phyloP scores from a whole-genome alignment of 2,113 vertebrate genomes.

The Pan troglodytes region DNA sequence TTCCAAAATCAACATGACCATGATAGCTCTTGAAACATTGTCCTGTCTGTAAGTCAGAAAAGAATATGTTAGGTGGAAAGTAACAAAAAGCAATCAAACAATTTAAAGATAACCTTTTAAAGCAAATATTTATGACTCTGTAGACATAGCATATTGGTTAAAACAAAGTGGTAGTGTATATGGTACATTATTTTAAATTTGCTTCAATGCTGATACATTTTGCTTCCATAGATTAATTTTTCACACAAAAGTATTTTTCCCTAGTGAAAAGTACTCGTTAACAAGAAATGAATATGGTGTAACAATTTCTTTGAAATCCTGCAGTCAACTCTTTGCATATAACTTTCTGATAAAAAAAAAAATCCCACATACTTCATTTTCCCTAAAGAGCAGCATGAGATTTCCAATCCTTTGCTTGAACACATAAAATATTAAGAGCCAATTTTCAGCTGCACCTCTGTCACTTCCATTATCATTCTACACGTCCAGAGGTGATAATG shows the following conservation, averaged over 20 bases:
- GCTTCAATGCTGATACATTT: not conserved
- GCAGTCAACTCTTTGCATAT: constrained; percentile 63
- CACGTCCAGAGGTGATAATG: constrained; percentile 93
- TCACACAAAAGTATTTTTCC: constrained; percentile 41
- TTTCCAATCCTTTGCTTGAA: constrained; percentile 85
- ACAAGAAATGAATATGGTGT: constrained; percentile 38
- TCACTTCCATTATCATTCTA: constrained; percentile 92
- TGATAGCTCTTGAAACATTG: constrained; percentile 20
- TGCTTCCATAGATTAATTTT: not conserved
- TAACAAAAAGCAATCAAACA: not conserved
- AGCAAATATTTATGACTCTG: constrained; percentile 47
- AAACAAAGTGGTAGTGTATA: not conserved
- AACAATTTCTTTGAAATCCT: constrained; percentile 56
- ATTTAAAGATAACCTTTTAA: constrained; percentile 47
- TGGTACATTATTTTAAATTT: not conserved
- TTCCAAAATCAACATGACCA: constrained; percentile 44
- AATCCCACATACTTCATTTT: constrained; percentile 80
- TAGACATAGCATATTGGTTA: not conserved
- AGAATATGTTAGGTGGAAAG: not conserved
- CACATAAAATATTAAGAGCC: constrained; percentile 97
- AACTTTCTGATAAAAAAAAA: constrained; percentile 63
- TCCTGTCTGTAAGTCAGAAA: not conserved
- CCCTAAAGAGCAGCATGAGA: constrained; percentile 88
- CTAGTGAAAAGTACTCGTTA: constrained; percentile 55
- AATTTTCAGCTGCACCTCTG: constrained; percentile 94